Conservation (phyloP, 2,888 invertebrate species). For the Empis livida region DNA sequence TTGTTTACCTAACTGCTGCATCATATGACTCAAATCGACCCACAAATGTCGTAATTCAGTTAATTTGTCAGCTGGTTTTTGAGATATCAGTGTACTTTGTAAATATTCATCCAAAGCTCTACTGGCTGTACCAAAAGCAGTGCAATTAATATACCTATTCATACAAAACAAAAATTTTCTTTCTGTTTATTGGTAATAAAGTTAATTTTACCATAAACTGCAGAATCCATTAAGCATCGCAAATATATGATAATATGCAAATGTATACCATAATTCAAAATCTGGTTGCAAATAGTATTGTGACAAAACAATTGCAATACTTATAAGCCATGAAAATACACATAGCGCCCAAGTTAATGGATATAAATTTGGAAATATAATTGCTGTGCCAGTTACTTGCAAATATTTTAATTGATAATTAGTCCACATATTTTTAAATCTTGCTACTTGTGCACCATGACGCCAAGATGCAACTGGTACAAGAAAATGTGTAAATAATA, state of each 20-base stretch:
- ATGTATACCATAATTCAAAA: conserved; percentile 58
- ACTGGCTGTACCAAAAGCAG: conserved; percentile 50
- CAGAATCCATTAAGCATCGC: conserved; percentile 63
- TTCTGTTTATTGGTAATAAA: not conserved
- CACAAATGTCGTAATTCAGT: conserved; percentile 55
- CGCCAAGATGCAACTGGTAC: conserved; percentile 58
- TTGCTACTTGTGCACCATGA: conserved; percentile 55
- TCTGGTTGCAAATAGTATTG: conserved; percentile 60
- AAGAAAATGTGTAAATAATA: conserved; percentile 56
- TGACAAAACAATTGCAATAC: conserved; percentile 50
- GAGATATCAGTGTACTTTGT: conserved; percentile 47
- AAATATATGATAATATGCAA: conserved; percentile 59
- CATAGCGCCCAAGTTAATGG: conserved; percentile 51
- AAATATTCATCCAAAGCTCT: conserved; percentile 50
- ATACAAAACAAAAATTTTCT: not conserved
- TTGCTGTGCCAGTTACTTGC: conserved; percentile 40
- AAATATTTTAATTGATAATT: conserved; percentile 49
- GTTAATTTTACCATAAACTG: conserved; percentile 52
- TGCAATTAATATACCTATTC: conserved; percentile 48
- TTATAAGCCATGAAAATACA: conserved; percentile 51
- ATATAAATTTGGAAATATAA: conserved; percentile 51
- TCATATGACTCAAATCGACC: conserved; percentile 64
- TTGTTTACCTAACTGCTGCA: conserved; percentile 52
- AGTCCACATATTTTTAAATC: conserved; percentile 69
- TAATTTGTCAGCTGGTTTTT: conserved; percentile 49